Conservation (phyloP, 2,113 vertebrate genomes). For the Panurus biarmicus region DNA sequence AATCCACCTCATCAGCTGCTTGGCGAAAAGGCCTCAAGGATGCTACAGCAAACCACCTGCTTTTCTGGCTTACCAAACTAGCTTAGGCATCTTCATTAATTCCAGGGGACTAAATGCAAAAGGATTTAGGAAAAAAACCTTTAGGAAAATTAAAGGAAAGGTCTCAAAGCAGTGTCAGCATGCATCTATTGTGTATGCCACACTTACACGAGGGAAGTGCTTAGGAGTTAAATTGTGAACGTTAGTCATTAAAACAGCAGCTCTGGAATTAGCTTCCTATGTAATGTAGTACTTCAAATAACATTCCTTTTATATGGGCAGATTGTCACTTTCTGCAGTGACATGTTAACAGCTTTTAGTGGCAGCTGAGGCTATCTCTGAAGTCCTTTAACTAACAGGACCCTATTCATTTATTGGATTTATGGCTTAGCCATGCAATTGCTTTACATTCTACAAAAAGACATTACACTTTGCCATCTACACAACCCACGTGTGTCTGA, state of each 20-base stretch:
- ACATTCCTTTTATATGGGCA: neutral
- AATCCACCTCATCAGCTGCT: neutral
- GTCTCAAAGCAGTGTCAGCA: neutral
- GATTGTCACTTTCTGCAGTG: neutral
- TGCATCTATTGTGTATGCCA: neutral
- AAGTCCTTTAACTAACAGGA: neutral
- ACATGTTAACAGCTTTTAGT: neutral
- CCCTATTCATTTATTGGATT: neutral
- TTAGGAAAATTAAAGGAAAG: neutral
- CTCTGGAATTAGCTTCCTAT: neutral
- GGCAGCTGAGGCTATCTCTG: neutral
- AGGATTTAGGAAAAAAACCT: no score
- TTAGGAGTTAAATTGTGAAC: neutral
- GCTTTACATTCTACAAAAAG: neutral
- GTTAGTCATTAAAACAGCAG: neutral
- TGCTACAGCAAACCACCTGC: neutral
- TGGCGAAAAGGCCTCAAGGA: neutral
- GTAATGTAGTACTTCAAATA: neutral
- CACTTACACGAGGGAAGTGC: neutral
- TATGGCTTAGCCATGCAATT: neutral
- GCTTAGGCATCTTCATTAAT: neutral
- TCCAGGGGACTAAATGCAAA: neutral
- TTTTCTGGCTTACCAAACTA: neutral
- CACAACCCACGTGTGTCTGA: neutral
- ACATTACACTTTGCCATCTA: neutral